Evolutionary conservation across 2,113 vertebrate species (phyloP).

Genomic region (Pungitius pungitius): DNA sequence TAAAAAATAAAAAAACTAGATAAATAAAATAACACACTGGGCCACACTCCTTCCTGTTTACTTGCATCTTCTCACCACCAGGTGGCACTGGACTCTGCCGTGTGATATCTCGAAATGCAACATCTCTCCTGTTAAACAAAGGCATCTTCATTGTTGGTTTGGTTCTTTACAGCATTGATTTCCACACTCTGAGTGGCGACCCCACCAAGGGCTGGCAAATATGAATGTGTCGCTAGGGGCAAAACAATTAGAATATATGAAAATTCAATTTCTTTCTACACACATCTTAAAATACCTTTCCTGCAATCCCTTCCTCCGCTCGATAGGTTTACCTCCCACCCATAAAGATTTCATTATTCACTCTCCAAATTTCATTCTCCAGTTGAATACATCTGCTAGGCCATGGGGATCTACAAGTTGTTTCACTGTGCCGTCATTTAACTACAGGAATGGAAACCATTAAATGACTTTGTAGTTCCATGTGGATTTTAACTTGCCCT

Average conservation of each 20-base stretch:
- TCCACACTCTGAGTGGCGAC: slow-evolving; percentile 9
- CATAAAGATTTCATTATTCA: slow-evolving; percentile 9
- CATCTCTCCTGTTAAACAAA: slow-evolving; percentile 16
- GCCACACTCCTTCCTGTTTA: not conserved
- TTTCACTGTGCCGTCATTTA: slow-evolving; percentile 25
- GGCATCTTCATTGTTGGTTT: not conserved
- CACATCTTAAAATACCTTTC: slow-evolving; percentile 15
- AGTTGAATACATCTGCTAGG: slow-evolving; percentile 35
- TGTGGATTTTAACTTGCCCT: too few species aligned
- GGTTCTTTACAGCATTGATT: slow-evolving; percentile 21
- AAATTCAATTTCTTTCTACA: slow-evolving; percentile 2
- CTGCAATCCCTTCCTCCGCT: not conserved
- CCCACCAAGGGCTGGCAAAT: not conserved
- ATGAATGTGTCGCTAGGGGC: slow-evolving; percentile 4
- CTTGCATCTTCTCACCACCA: slow-evolving; percentile 52
- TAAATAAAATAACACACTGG: not conserved
- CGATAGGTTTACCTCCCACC: slow-evolving; percentile 3
- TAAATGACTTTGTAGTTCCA: too few species aligned
- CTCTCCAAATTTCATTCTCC: slow-evolving; percentile 18
- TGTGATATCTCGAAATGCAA: slow-evolving; percentile 15
- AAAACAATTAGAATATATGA: slow-evolving; percentile 9
- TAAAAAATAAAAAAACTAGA: not conserved
- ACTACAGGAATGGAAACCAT: slow-evolving; percentile 38
- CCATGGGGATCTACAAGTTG: slow-evolving; percentile 27
- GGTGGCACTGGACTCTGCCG: slow-evolving; percentile 63